Conservation (phyloP, 2,888 invertebrate species). For the Euplagia quadripunctaria region DNA sequence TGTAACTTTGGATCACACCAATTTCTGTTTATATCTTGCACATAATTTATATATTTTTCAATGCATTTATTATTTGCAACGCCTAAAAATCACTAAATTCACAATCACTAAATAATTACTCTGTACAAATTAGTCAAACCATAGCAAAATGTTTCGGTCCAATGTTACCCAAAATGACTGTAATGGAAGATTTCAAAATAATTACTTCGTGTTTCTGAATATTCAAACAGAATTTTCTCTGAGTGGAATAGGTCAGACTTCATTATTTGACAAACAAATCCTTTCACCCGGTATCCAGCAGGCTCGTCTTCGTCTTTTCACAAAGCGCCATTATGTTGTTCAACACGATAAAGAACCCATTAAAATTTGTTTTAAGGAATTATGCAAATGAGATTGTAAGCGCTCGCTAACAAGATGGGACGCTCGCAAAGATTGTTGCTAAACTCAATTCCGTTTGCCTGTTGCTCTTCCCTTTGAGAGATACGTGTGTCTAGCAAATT, state of each 20-base stretch:
- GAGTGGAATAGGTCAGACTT: constrained; percentile 46
- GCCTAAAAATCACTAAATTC: too few species aligned
- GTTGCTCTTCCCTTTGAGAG: constrained; percentile 64
- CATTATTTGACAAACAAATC: constrained; percentile 64
- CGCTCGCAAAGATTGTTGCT: constrained; percentile 76
- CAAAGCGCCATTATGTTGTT: constrained; percentile 73
- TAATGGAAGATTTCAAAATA: constrained; percentile 23
- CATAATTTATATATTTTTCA: too few species aligned
- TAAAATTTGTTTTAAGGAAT: constrained; percentile 80
- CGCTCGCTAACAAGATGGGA: constrained; percentile 74
- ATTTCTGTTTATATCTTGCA: too few species aligned
- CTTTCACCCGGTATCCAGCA: constrained; percentile 46
- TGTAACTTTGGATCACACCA: too few species aligned
- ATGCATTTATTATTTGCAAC: too few species aligned
- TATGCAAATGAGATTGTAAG: constrained; percentile 82
- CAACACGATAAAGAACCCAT: constrained; percentile 76
- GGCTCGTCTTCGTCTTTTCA: constrained; percentile 56
- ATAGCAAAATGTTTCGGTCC: too few species aligned
- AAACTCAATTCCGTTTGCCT: constrained; percentile 75
- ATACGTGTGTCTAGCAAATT: constrained; percentile 48
- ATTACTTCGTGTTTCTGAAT: constrained; percentile 28
- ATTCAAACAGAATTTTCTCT: constrained; percentile 28
- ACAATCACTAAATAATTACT: too few species aligned
- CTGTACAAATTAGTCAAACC: too few species aligned
- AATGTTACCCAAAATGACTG: background rate